Conservation (phyloP, 2,797 vertebrate genomes). For the Ambastaia sidthimunki region DNA sequence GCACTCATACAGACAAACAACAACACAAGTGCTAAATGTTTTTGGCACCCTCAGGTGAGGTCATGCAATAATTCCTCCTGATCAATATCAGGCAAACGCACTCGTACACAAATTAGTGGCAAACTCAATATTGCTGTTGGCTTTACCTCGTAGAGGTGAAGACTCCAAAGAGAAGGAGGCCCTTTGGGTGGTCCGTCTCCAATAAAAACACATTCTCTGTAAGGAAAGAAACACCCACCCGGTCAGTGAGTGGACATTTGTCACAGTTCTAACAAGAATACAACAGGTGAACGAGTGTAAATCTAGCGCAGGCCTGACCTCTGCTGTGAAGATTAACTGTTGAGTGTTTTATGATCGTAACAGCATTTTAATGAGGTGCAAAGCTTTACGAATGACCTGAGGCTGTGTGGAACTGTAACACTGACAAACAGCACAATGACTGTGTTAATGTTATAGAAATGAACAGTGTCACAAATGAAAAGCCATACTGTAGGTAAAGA, state of each 20-base stretch:
- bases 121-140: constrained; percentile 2
- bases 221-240: constrained; percentile 51
- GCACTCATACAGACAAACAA: background rate
- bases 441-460: constrained; percentile 1
- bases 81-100: constrained; percentile 12
- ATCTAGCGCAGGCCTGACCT: background rate
- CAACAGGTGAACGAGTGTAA: constrained; percentile 34
- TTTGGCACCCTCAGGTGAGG: constrained; percentile 9
- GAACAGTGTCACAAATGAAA: background rate
- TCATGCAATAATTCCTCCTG: background rate
- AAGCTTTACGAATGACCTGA: background rate
- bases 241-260: constrained; percentile 13
- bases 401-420: background rate
- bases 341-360: constrained; percentile 36
- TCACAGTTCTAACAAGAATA: constrained; percentile 2
- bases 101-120: constrained; percentile 6
- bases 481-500: background rate
- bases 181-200: constrained; percentile 92
- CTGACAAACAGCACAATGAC: constrained; percentile 10
- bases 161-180: constrained; percentile 91
- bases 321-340: background rate
- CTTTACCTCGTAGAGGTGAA: constrained; percentile 96
- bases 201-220: constrained; percentile 96
- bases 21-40: background rate
- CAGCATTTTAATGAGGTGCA: constrained; percentile 37